Evolutionary conservation across 2,888 invertebrate species (phyloP).

Genomic region (Melanostoma mellinum): DNA sequence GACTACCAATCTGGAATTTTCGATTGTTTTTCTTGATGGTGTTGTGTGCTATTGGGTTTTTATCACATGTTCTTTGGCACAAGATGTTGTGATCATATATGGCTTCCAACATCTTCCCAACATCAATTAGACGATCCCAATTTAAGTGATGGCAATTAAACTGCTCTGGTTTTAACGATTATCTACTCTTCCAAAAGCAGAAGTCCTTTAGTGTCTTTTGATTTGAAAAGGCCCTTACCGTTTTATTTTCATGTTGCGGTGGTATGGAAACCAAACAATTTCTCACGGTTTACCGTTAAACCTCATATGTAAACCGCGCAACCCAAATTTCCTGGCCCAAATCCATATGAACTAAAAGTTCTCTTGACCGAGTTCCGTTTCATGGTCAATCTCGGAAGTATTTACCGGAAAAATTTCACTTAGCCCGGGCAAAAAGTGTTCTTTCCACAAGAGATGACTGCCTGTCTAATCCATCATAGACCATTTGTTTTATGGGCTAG

Average conservation of each 20-base stretch:
- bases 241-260: no score
- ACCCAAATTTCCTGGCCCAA: slow-evolving; percentile 44
- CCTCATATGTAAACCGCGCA: slow-evolving; percentile 3
- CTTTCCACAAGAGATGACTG: slow-evolving; percentile 13
- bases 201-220: no score
- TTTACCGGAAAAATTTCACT: slow-evolving; percentile 63
- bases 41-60: no score
- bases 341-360: slow-evolving; percentile 28
- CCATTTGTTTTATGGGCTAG: slow-evolving; percentile 67
- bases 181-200: no score
- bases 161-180: neutral
- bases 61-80: neutral
- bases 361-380: slow-evolving; percentile 69
- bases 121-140: slow-evolving; percentile 1
- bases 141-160: neutral
- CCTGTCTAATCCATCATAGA: slow-evolving; percentile 45
- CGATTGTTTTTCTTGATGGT: slow-evolving; percentile 3
- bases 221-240: no score
- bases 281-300: slow-evolving; percentile 4
- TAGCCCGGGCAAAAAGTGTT: slow-evolving; percentile 40
- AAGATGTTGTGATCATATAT: neutral
- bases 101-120: neutral
- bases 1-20: slow-evolving; percentile 24
- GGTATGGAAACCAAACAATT: neutral
- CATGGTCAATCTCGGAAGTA: slow-evolving; percentile 63